Evolutionary conservation across 2,113 vertebrate genomes (phyloP).

Genomic region (Tonatia bakeri): DNA sequence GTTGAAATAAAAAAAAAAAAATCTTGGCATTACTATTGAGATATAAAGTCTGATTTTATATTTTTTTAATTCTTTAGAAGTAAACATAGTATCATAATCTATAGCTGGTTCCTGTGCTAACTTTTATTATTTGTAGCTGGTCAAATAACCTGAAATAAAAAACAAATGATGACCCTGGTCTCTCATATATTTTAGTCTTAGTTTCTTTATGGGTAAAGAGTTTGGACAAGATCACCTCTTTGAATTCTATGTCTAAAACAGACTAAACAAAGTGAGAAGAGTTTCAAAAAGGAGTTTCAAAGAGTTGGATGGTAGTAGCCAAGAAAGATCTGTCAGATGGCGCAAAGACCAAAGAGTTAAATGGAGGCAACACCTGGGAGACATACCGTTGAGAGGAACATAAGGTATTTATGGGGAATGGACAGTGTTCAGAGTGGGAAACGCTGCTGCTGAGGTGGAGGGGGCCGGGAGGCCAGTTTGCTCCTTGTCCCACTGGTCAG

Average conservation of each 20-base stretch:
- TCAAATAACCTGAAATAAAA: background rate
- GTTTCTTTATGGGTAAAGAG: background rate
- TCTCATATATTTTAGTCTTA: background rate
- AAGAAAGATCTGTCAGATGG: background rate
- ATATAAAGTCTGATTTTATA: background rate
- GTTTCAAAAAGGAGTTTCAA: background rate
- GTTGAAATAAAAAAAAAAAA: background rate
- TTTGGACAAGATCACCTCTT: background rate
- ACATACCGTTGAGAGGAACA: background rate
- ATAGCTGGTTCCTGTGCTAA: background rate
- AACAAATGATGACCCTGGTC: background rate
- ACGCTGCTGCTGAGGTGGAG: background rate
- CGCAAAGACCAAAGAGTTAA: background rate
- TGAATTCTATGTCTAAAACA: no score
- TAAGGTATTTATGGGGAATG: accelerated
- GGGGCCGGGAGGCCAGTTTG: background rate
- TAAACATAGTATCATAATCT: background rate
- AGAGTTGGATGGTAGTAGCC: background rate
- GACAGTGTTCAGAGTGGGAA: background rate
- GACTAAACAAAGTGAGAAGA: background rate
- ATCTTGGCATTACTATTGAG: background rate
- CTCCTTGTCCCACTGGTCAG: background rate
- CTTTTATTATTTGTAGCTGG: background rate
- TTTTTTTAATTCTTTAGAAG: background rate
- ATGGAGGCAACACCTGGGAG: background rate